Base-by-base conservation (phyloP, 2,888 invertebrate species). In the Leptopilina drosophilae region DNA sequence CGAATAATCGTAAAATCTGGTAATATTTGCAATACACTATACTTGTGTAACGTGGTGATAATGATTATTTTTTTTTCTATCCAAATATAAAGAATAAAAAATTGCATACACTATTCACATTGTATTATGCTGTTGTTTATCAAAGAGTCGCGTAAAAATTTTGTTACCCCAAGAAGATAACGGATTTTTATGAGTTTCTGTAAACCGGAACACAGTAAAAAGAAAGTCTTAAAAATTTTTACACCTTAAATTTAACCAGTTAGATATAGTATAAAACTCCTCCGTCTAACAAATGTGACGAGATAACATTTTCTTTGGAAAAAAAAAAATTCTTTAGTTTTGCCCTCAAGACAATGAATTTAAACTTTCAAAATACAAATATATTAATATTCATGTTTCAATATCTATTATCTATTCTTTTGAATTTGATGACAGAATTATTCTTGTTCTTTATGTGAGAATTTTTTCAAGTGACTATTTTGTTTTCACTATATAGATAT, bases 201-300 rank as follows among this genome's bases (percentile, higher is more conserved):
- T 62, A 62, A 62, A 15, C 62, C 15, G 62, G 62, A 9, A 62
- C 62, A 62, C 62, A 62, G 15, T 20, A 20, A 62, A 62, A 62
- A 20, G 62, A 62, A 62, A 62, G 62, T 62, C 62, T 62, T 62
- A 62, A 62, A 20, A 62, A 62, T 15, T 62, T 62, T 62, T 62
- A 62, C 62, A 62, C 62, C 62, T 20, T 15, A 62, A 62, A 62
- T 62, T 62, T 20, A 62, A 62, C 62, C 15, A 62, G 14, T 59
- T 15, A 59, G 5, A 33, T 33, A 42, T 42, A 12, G 62, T 62
- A 3, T 20, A 9, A 49, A 15, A 20, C 62, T 62, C n/a, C 20
- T 9, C n/a, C 2, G 62, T 62, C 62, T 62, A 20, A 62, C 62
- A 62, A 62, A 20, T 62, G 62, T 62, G 20, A 62, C 20, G 15